A percentile compares a stretch with the other conserved stretches of the same genome.
Evolutionary conservation across 2,113 vertebrate species (phyloP).

Genomic region (Sylvietta virens): DNA sequence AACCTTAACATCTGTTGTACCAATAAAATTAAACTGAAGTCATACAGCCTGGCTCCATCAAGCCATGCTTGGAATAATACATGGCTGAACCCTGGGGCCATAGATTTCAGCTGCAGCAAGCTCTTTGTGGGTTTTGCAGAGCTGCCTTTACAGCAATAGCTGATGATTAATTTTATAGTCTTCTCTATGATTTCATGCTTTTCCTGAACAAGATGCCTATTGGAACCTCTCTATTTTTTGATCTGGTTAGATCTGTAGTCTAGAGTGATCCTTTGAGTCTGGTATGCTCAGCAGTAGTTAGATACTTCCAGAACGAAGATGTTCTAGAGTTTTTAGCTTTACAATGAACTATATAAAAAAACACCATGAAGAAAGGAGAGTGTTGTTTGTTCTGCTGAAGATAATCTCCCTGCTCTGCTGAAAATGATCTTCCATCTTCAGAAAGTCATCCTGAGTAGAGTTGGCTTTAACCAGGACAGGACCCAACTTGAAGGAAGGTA

Average conservation of each 20-base stretch:
- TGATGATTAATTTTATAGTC: neutral
- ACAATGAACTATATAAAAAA: neutral
- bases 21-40: neutral
- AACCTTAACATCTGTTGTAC: neutral
- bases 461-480: neutral
- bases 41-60: neutral
- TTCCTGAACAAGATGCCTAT: neutral
- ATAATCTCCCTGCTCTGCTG: neutral
- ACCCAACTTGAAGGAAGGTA: neutral
- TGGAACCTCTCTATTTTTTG: neutral
- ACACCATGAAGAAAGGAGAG: neutral
- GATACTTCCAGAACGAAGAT: neutral
- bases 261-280: neutral
- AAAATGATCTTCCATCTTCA: neutral
- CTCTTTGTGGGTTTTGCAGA: neutral
- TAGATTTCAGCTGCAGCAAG: neutral
- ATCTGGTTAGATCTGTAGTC: neutral
- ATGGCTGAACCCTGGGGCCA: neutral
- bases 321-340: neutral
- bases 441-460: neutral
- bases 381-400: neutral
- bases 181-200: neutral
- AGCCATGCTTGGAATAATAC: neutral
- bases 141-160: neutral
- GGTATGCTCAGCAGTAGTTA: neutral